phyloP scores from a whole-genome alignment of 2,888 invertebrate genomes.

The Coecobrya sp. region DNA sequence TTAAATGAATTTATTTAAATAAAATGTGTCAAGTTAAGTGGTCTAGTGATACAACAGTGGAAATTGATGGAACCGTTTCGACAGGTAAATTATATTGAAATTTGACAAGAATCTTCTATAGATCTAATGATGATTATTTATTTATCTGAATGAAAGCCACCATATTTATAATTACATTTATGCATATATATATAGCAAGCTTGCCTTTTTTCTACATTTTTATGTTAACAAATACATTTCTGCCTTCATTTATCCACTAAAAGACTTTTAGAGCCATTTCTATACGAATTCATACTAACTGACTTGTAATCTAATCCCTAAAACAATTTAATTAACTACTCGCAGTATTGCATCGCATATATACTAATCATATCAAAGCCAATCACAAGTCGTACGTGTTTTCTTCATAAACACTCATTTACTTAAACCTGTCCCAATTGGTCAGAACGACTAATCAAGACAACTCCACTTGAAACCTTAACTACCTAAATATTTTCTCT shows the following conservation, averaged over 20 bases:
- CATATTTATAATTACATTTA: neutral
- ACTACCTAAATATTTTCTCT: conserved; percentile 12
- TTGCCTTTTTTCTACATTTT: neutral
- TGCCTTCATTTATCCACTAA: neutral
- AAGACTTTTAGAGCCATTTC: neutral
- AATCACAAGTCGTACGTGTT: neutral
- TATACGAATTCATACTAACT: neutral
- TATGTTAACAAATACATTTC: neutral
- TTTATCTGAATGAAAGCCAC: too few species aligned
- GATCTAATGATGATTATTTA: too few species aligned
- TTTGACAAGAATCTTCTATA: too few species aligned
- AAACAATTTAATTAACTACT: neutral
- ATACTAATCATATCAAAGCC: neutral
- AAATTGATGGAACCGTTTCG: conserved; percentile 62
- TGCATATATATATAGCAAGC: neutral
- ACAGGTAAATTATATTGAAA: conserved; percentile 51
- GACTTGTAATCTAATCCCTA: neutral
- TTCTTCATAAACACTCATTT: neutral
- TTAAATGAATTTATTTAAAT: neutral
- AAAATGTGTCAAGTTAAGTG: conserved; percentile 51
- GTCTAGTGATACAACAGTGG: neutral
- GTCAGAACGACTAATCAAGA: conserved; percentile 14
- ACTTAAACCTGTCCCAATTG: neutral
- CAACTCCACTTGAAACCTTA: neutral
- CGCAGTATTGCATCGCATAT: neutral